Evolutionary conservation across 2,113 vertebrate species (phyloP).

Genomic region (Romanogobio albipinnatus): DNA sequence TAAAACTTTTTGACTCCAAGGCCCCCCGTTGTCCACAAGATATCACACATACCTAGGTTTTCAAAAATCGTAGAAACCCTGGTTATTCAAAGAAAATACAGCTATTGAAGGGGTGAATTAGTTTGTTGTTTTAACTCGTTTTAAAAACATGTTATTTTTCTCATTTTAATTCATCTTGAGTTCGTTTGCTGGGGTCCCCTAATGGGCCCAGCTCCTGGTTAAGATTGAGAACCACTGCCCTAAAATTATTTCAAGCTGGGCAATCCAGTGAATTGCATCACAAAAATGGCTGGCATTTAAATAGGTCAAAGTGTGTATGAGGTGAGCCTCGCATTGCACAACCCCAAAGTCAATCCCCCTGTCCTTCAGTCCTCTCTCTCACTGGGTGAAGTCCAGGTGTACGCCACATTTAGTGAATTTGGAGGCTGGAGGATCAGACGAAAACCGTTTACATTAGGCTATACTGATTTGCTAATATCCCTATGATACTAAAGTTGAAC

Average conservation of each 20-base stretch:
- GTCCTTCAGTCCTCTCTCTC: slow-evolving; percentile 32
- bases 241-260: neutral
- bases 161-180: neutral
- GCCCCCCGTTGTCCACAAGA: neutral
- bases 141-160: neutral
- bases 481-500: neutral
- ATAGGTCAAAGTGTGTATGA: slow-evolving; percentile 29
- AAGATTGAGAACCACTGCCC: neutral
- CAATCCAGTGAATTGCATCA: slow-evolving; percentile 20
- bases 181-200: neutral
- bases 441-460: slow-evolving; percentile 18
- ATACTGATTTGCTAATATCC: neutral
- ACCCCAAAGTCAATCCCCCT: slow-evolving; percentile 24
- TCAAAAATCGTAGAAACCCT: too few species aligned
- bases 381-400: slow-evolving; percentile 38
- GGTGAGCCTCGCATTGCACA: slow-evolving; percentile 37
- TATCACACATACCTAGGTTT: too few species aligned
- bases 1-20: neutral
- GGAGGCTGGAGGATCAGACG: neutral
- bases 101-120: too few species aligned
- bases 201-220: neutral
- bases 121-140: too few species aligned
- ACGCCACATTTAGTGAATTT: neutral
- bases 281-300: slow-evolving; percentile 19
- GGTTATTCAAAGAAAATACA: too few species aligned